Conservation (phyloP, 2,113 vertebrate species). For the Atractosteus spatula region DNA sequence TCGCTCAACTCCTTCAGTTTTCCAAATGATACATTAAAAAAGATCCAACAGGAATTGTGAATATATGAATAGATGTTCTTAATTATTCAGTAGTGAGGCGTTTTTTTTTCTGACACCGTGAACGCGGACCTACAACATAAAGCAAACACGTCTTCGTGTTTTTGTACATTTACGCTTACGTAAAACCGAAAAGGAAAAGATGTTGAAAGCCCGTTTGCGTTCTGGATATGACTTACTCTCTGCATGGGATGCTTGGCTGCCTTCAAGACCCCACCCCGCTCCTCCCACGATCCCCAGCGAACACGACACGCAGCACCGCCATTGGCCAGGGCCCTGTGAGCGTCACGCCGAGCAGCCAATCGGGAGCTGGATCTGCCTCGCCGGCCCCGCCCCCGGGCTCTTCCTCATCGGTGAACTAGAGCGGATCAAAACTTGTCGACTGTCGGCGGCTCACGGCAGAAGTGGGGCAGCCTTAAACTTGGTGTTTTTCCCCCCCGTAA, state of each 20-base stretch:
- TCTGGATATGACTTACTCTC: no score
- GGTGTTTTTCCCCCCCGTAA: slow-evolving; percentile 18
- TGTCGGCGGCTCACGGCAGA: slow-evolving; percentile 45
- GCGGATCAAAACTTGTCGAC: slow-evolving; percentile 64
- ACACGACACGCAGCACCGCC: background rate
- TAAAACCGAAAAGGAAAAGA: no score
- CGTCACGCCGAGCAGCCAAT: slow-evolving; percentile 29
- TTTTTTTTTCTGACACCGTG: no score
- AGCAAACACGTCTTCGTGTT: no score
- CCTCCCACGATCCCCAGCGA: slow-evolving; percentile 3
- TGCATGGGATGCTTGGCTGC: background rate
- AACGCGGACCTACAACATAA: no score
- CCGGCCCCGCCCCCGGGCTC: slow-evolving; percentile 26
- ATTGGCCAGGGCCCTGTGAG: slow-evolving; percentile 24
- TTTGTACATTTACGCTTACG: no score
- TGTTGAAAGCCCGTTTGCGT: no score
- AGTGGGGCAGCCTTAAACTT: slow-evolving; percentile 31
- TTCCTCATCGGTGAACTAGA: slow-evolving; percentile 53
- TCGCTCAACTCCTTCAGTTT: no score
- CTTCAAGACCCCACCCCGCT: background rate
- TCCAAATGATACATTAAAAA: no score
- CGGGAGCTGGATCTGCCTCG: background rate
- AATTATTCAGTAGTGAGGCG: no score
- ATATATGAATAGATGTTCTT: no score
- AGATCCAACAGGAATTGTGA: no score